phyloP scores from a whole-genome alignment of 2,113 vertebrate species.

The Hiodon tergisus region DNA sequence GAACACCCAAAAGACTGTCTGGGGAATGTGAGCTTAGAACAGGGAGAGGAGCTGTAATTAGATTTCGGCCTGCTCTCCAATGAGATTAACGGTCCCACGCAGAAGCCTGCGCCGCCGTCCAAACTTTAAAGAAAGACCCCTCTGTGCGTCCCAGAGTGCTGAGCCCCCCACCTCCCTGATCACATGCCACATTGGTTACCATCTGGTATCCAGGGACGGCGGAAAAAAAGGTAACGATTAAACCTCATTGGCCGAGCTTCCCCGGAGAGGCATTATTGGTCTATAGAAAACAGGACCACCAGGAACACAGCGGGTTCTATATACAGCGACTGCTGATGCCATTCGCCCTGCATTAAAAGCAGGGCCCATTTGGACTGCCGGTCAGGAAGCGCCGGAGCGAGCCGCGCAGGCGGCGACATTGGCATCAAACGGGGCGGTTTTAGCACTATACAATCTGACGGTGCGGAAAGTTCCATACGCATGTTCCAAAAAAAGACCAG shows the following conservation, averaged over 20 bases:
- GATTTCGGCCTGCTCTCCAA: slow-evolving; percentile 22
- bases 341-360: background rate
- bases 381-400: background rate
- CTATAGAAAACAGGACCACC: background rate
- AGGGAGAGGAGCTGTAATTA: slow-evolving; percentile 6
- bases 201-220: too few species aligned
- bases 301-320: background rate
- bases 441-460: too few species aligned
- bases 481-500: too few species aligned
- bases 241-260: slow-evolving; percentile 13
- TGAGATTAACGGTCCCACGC: slow-evolving; percentile 16
- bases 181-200: background rate
- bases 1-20: background rate
- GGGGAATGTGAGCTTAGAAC: too few species aligned
- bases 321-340: background rate
- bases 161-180: background rate
- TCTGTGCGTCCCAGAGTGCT: background rate
- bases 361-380: background rate
- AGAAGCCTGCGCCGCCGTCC: slow-evolving; percentile 4
- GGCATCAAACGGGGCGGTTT: too few species aligned
- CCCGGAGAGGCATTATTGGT: slow-evolving; percentile 7
- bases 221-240: slow-evolving; percentile 14
- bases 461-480: too few species aligned
- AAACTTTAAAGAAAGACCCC: slow-evolving; percentile 19
- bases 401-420: background rate